Percentiles rank a stretch among this genome's conserved stretches.
Conservation (phyloP, 2,888 invertebrate species). For the Cancer borealis region DNA sequence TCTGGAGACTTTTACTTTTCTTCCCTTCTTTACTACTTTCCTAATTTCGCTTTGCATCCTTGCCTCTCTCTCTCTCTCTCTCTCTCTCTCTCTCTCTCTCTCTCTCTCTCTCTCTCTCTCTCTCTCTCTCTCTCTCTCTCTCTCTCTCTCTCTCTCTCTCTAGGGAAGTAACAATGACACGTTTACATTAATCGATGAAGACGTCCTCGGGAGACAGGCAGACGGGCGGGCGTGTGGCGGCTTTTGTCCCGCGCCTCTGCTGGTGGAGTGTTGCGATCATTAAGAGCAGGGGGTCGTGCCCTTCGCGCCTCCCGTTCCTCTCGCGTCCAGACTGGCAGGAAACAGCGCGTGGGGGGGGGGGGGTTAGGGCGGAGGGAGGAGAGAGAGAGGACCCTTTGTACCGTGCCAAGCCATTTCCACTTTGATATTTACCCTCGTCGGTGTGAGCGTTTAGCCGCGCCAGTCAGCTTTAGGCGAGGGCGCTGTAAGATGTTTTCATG, state of each 20-base stretch:
- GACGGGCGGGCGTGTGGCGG: not conserved
- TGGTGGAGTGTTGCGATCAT: not conserved
- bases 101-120: constrained; percentile 20
- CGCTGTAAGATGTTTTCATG: constrained; percentile 42
- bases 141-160: constrained; percentile 45
- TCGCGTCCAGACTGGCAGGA: not conserved
- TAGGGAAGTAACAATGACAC: constrained; percentile 43
- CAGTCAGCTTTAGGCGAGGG: constrained; percentile 30
- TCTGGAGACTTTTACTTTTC: not conserved
- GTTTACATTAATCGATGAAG: constrained; percentile 38
- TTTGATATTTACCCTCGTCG: constrained; percentile 14
- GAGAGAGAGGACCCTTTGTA: not conserved
- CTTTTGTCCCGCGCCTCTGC: not conserved
- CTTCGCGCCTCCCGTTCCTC: not conserved
- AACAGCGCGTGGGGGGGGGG: not conserved
- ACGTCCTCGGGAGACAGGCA: constrained; percentile 23
- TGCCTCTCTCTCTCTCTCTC: not conserved
- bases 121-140: constrained; percentile 41
- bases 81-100: not conserved
- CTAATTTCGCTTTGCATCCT: not conserved
- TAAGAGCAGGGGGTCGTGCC: not conserved
- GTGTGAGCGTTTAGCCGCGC: constrained; percentile 38
- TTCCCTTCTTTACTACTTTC: not conserved
- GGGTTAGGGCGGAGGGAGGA: not conserved
- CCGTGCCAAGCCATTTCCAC: constrained; percentile 16